A percentile compares a stretch with the other conserved stretches of the same genome.
Evolutionary conservation across 1,140 invertebrate species (phyloP).

Genomic region (Brachionus rotundiformis): DNA sequence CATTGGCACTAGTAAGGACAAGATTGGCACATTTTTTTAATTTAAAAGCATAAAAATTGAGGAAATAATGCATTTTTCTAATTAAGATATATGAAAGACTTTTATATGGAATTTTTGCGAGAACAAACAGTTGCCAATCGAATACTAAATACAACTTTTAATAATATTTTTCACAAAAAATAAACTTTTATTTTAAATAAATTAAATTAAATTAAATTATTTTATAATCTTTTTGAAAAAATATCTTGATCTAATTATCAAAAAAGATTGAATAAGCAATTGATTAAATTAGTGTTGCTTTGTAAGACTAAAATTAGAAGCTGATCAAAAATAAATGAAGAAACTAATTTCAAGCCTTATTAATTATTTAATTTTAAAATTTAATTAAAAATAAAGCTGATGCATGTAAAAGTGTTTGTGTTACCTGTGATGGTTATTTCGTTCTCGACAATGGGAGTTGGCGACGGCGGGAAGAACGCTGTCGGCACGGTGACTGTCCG

Average conservation of each 20-base stretch:
- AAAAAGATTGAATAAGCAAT: background rate
- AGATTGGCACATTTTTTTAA: too few relatives aligned
- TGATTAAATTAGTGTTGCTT: background rate
- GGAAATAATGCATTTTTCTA: too few relatives aligned
- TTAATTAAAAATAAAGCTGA: background rate
- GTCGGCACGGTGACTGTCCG: constrained; percentile 42
- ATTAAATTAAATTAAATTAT: background rate
- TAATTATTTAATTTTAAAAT: background rate
- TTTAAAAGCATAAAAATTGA: too few relatives aligned
- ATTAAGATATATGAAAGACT: too few relatives aligned
- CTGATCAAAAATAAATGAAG: background rate
- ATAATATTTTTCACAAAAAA: too few relatives aligned
- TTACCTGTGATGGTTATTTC: constrained; percentile 9
- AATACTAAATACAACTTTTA: too few relatives aligned
- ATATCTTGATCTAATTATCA: background rate
- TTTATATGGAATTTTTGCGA: too few relatives aligned
- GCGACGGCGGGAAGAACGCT: constrained; percentile 46
- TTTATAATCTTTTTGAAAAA: background rate
- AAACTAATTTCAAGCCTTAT: background rate
- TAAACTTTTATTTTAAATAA: background rate
- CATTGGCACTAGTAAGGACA: too few relatives aligned
- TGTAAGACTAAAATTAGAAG: background rate
- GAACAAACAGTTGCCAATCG: too few relatives aligned
- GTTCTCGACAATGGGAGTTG: constrained; percentile 36
- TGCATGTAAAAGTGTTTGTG: background rate